Base-by-base conservation (phyloP, 2,888 invertebrate genomes). In the Eucera pruinosa region DNA sequence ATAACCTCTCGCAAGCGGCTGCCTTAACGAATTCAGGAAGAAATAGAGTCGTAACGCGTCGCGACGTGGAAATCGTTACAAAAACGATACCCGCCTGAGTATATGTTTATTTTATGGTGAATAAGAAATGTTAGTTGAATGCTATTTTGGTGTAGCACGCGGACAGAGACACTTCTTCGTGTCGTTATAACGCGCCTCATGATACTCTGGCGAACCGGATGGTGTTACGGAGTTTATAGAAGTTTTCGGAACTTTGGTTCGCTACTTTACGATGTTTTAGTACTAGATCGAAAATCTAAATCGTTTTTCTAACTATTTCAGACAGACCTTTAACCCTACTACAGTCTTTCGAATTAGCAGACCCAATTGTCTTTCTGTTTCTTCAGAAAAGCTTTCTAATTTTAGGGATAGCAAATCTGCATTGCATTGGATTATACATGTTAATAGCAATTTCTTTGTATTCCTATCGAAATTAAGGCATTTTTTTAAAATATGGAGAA, bases 171-270 rank as follows among this genome's bases (percentile, higher is more conserved):
- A 30, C 30, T 50, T 36, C 23, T 9, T 18, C 47, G 20, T 23
- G 25, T 9, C 6, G 18, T 43, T 39, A 11, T 3, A 18, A 25
- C 30, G 18, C 6, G 23, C 9, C 23, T 13, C n/a, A 11, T 25
- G 47, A 30, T 61, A 48, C 43, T 20, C 41, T 23, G 5, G 20
- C 15, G 18, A 45, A 47, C 18, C 23, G 39, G 30, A 7, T 11
- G 64, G 61, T 54, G 57, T 66, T 36, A 43, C 13, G 33, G 60
- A 55, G 60, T 64, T 71, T 71, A 64, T 33, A 41, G 9, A 7
- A 41, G 41, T 62, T 62, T 43, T 11, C 27, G n/a, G 65, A 30
- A 47, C 6, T n/a, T n/a, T 33, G 27, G 41, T 18, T 25, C 36
- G 33, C 48, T 33, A 4, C 4, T 18, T 23, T 0, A 15, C 5